phyloP scores from a whole-genome alignment of 1,140 invertebrate genomes.

The Bombus pyrosoma region DNA sequence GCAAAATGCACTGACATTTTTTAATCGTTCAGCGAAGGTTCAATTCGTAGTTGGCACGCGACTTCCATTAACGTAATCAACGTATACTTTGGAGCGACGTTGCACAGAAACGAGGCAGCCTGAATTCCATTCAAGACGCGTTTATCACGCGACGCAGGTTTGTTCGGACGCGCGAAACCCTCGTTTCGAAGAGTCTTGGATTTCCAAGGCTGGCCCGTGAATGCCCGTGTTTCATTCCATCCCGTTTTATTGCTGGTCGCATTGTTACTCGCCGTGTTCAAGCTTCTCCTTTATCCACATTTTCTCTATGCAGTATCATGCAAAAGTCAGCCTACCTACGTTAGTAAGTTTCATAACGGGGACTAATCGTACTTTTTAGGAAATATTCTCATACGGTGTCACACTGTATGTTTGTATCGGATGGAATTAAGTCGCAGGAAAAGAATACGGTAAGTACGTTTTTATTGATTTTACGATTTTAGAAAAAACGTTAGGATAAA shows the following conservation, averaged over 20 bases:
- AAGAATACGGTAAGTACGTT: too few species aligned
- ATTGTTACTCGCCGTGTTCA: slow-evolving; percentile 21
- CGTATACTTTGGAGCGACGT: background rate
- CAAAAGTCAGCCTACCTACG: background rate
- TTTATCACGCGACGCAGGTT: slow-evolving; percentile 35
- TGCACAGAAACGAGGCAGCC: background rate
- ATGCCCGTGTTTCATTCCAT: slow-evolving; percentile 30
- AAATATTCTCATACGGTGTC: background rate
- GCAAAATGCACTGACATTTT: background rate
- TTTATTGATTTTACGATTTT: too few species aligned
- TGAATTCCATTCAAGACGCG: slow-evolving; percentile 36
- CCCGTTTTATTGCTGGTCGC: slow-evolving; percentile 26
- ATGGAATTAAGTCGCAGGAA: too few species aligned
- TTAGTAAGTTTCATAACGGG: background rate
- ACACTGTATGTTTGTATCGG: background rate
- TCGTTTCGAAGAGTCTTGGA: slow-evolving; percentile 33
- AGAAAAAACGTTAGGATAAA: too few species aligned
- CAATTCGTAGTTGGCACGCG: slow-evolving; percentile 1
- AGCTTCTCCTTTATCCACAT: slow-evolving; percentile 10
- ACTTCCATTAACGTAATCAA: slow-evolving; percentile 43
- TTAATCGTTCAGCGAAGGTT: slow-evolving; percentile 12
- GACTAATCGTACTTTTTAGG: background rate
- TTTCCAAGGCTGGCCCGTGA: background rate
- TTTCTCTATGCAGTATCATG: background rate
- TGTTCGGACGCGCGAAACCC: slow-evolving; percentile 22